Evolutionary conservation across 2,113 vertebrate genomes (phyloP), one percentile per base, ranked within the genome.

Genomic region (Hemicordylus capensis): DNA sequence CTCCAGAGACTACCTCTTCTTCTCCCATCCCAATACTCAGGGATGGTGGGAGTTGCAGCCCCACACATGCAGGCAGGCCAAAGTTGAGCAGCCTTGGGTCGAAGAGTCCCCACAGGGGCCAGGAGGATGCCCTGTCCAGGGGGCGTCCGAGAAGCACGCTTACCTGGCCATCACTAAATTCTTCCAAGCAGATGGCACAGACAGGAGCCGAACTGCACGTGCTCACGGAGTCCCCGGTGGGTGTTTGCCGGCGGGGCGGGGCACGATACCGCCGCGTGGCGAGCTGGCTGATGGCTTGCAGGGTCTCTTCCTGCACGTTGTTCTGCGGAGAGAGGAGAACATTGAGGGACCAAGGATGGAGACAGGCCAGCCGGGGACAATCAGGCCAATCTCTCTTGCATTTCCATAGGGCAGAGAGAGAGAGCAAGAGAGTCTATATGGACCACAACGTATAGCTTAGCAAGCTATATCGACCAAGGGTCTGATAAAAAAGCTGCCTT

Each of bases 121-220:
- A 72, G 37, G 9, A 4, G 28, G 63, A 17, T 6, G 51, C 17
- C 63, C 31, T 31, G 61, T 12, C 28, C 37, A 0, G 5, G 17
- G 48, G 74, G 8, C 51, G 12, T n/a, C 12, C n/a, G 20, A 19
- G 8, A 2, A 56, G 31, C 4, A 2, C 20, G 61, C 95, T 92
- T 91, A 99, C 99, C 98, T 99, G 98, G 1, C 98, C 99, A 31
- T 99, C 98, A 24, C 96, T 96, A 93, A 99, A 99, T 87, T 99
- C 99, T 90, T 99, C 99, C 92, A 99, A 96, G 89, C 99, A 99
- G 92, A 99, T 97, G 14, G 98, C 98, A 51, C 99, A 99, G 87
- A 98, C 89, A 0, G 98, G 98, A 64, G 96, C 95, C 0, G 98
- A 99, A 91, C 97, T 97, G 93, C 98, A 98, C 95, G 97, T 99